Base-by-base conservation (phyloP, 2,113 vertebrate genomes). In the Acanthisitta chloris region DNA sequence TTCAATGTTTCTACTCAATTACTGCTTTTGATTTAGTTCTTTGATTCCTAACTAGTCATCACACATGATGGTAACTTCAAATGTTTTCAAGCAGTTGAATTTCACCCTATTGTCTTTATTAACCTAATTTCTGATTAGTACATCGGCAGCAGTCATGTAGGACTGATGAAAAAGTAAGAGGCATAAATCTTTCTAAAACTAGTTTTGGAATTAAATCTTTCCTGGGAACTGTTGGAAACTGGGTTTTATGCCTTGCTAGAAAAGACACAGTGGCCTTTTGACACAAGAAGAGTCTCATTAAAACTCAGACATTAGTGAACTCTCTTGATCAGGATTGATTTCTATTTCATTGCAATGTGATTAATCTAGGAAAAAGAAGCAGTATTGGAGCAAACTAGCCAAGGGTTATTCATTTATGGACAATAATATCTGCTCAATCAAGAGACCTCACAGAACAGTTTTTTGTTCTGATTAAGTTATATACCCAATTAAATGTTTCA, bases 391-490 rank as follows among this genome's bases (percentile, higher is more conserved):
- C 70, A 90, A 94, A 94, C 2, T 71, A 93, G 77, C 25, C 46
- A 81, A 95, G 70, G 58, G 58, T 82, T 92, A 82, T 86, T 90
- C 55, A 81, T 96, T 93, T 89, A 95, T 83, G 67, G 70, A 25
- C 57, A 84, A 69, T 88, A 91, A 81, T 90, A 94, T 90, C 92
- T 86, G 26, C 49, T 93, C 83, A 94, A 64, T 94, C 78, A 91
- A 85, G 57, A 81, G 52, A 72, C 45, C 51, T 74, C 49, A 74
- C 17, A 54, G 58, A 83, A 87, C 38, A 71, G 54, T 51, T 85
- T 94, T 95, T 90, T 91, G 52, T 92, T 90, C 83, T 96, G 81
- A 87, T 95, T 86, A 96, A 94, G 61, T 57, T 74, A 62, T 23
- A 77, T 38, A 57, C 6, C 21, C 4, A 4, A 36, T 88, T 82